Base-by-base conservation (phyloP, 2,888 invertebrate genomes). In the Tipula helvola region DNA sequence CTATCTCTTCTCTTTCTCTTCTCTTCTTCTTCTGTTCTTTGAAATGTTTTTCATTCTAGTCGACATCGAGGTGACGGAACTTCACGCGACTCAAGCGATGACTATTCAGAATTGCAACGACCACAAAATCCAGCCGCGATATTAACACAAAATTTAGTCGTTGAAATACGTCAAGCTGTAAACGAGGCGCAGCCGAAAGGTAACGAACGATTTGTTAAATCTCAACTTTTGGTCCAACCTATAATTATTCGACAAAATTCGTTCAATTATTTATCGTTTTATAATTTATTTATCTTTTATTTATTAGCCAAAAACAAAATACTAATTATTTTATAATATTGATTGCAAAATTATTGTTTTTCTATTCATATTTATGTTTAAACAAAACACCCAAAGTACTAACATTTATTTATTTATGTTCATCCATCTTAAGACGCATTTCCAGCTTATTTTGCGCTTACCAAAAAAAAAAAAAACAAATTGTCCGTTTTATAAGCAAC, bases 141-240 rank as follows among this genome's bases (percentile, higher is more conserved):
- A 91, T 95, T 95, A 90, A 95, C 95, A 89, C 96, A 96, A 92
- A 95, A 96, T 90, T 93, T 97, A 89, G 95, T 96, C 88, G 96
- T 96, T 92, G 97, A 97, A 93, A 97, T 97, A 90, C 94, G 96
- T 88, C 96, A 96, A 91, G 96, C 97, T 89, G 97, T 97, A 89
- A 96, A 95, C 91, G 96, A 97, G 92, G 96, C 96, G 88, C 96
- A 96, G 93, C 96, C 96, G 88, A 94, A 96, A 95, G 96, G 96
- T 96, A 92, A 90, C 88, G 36, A 47, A 36, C 18, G 28, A 86
- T 39, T 84, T 39, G 5, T 84, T 84, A 71, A 71, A 71, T 8
- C 71, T 28, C 12, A 71, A 71, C 10, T 71, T 28, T 52, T 52
- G 52, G 52, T 52, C 52, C 52, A 16, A n/a, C 28, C 71, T 87